Percentiles rank a stretch among this genome's conserved stretches.
Evolutionary conservation across 2,888 invertebrate species (phyloP).

Genomic region (Archips crataeganus): DNA sequence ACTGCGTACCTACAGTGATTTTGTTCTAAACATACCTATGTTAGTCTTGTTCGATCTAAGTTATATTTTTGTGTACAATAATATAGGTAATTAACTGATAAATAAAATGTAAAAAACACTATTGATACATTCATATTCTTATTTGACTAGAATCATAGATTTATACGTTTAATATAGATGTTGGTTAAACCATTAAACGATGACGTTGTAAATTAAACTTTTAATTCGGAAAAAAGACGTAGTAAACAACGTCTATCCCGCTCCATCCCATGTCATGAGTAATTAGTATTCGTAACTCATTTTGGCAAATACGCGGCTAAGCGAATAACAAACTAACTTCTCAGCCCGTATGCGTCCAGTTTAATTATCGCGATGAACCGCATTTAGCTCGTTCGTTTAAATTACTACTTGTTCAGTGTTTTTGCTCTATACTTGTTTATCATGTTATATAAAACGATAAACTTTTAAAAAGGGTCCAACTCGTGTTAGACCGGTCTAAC

Average conservation of each 20-base stretch:
- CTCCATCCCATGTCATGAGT: conserved; percentile 40
- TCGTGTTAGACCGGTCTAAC: no score
- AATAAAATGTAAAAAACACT: no score
- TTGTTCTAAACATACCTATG: no score
- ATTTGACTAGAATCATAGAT: no score
- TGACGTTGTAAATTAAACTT: background rate
- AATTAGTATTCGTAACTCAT: conserved; percentile 42
- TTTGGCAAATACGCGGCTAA: conserved; percentile 41
- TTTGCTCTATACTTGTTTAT: background rate
- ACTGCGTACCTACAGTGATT: no score
- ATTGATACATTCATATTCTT: no score
- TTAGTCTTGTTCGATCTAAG: no score
- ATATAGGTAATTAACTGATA: no score
- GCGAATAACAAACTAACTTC: conserved; percentile 43
- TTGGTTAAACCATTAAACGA: background rate
- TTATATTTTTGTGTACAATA: no score
- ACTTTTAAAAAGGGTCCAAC: background rate
- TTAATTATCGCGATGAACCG: conserved; percentile 42
- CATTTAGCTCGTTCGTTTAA: conserved; percentile 44
- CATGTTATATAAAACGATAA: background rate
- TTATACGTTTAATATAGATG: no score
- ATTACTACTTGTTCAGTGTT: conserved; percentile 38
- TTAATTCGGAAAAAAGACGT: conserved; percentile 24
- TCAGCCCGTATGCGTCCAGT: conserved; percentile 40
- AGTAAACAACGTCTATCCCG: conserved; percentile 36